Conservation (phyloP, 2,797 vertebrate species). For the Poeciliopsis infans region DNA sequence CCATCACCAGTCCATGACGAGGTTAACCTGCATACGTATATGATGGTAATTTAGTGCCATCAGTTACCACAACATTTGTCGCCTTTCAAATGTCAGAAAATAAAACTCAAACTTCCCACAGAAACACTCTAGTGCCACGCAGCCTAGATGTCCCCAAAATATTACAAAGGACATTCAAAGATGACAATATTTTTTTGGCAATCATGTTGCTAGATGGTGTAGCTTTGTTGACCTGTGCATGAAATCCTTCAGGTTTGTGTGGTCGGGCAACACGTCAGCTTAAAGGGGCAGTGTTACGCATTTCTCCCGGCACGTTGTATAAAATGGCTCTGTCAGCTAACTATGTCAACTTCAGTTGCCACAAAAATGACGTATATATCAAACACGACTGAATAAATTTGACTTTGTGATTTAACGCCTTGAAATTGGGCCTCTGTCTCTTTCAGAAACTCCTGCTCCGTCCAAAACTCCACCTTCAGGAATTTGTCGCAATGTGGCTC, state of each 20-base stretch:
- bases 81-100: neutral
- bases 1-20: neutral
- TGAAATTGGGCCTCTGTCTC: no score
- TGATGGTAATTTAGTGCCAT: neutral
- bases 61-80: neutral
- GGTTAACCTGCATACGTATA: neutral
- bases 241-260: neutral
- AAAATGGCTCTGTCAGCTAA: no score
- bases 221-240: neutral
- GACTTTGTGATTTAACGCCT: no score
- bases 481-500: no score
- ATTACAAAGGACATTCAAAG: neutral
- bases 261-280: neutral
- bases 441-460: no score
- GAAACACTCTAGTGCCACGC: neutral
- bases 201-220: neutral
- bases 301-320: no score
- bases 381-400: no score
- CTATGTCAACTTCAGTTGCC: no score
- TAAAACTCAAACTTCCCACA: neutral
- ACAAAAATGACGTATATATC: no score
- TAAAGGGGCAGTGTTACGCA: neutral
- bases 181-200: neutral
- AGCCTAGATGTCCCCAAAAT: neutral
- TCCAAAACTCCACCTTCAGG: no score